phyloP scores from a whole-genome alignment of 2,797 vertebrate species.

The Rhyacichthys aspro region DNA sequence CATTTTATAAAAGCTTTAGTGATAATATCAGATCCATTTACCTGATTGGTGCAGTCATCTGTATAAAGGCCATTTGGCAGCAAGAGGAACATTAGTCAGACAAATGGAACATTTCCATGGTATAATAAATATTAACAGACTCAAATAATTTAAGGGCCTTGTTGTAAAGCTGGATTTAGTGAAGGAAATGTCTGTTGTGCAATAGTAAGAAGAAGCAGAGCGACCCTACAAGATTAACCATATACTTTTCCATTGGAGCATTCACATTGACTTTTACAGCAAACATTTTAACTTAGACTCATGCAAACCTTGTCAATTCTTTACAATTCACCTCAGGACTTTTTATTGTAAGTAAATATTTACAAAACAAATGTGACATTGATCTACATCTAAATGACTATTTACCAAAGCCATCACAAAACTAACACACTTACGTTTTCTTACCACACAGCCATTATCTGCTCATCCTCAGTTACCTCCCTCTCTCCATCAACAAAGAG shows the following conservation, averaged over 20 bases:
- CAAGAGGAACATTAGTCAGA: constrained; percentile 24
- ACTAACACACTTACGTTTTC: not conserved
- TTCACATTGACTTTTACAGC: constrained; percentile 1
- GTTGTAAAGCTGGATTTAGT: constrained; percentile 20
- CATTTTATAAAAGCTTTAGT: too few relatives aligned
- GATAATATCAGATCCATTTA: too few relatives aligned
- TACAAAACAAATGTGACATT: too few relatives aligned
- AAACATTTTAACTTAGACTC: too few relatives aligned
- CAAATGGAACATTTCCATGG: not conserved
- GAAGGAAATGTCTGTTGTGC: constrained; percentile 11
- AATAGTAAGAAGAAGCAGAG: constrained; percentile 9
- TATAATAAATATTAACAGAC: constrained; percentile 2
- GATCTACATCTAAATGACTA: too few relatives aligned
- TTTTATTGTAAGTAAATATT: too few relatives aligned
- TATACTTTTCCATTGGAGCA: constrained; percentile 22
- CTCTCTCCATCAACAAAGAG: constrained; percentile 4
- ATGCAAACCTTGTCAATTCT: too few relatives aligned
- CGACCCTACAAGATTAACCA: constrained; percentile 5
- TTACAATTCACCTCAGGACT: too few relatives aligned
- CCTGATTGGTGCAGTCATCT: constrained; percentile 33
- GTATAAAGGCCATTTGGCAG: constrained; percentile 35
- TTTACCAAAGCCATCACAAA: too few relatives aligned
- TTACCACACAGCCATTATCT: too few relatives aligned
- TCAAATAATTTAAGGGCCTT: constrained; percentile 6
- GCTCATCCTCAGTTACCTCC: not conserved